Base-by-base conservation (phyloP, 2,888 invertebrate species). In the Trichopria drosophilae region DNA sequence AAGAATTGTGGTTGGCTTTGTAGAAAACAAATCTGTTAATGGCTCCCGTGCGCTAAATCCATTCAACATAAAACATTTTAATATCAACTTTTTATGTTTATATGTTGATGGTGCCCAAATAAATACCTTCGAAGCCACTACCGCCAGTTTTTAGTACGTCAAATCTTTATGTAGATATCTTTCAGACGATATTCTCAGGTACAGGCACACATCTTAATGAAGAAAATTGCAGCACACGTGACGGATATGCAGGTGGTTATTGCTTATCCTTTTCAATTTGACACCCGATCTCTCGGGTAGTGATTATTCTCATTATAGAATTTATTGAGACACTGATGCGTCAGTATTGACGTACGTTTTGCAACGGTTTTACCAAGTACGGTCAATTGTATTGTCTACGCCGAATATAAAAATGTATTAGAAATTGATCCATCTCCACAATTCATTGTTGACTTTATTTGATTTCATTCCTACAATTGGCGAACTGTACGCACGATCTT, bases 321-420 rank as follows among this genome's bases (percentile, higher is more conserved):
- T 20, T 28, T 57, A 2, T 37, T 59, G 6, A 51, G 47, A 24
- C 55, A 62, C 6, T 61, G 63, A 2, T 60, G 55, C 34, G 34
- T 66, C 4, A 45, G 65, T 13, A 42, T 68, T 6, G 59, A 66
- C 44, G 40, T 60, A 18, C 53, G 61, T 0, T 66, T 65, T 45
- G 35, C 35, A n/a, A n/a, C n/a, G n/a, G n/a, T n/a, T n/a, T n/a
- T n/a, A n/a, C n/a, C n/a, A n/a, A n/a, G n/a, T n/a, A n/a, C n/a
- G n/a, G n/a, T n/a, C n/a, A n/a, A n/a, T n/a, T n/a, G n/a, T n/a
- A n/a, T n/a, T n/a, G n/a, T n/a, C n/a, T 43, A 65, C 40, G 58
- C 62, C 0, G 68, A 67, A 45, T 66, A 59, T 36, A 62, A 67
- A 26, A 68, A 64, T 45, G 37, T 66, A 10, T 44, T 68, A n/a